A percentile compares a stretch with the other conserved stretches of the same genome.
phyloP scores from a whole-genome alignment of 2,113 vertebrate species.

The Genyomyrus donnyi region DNA sequence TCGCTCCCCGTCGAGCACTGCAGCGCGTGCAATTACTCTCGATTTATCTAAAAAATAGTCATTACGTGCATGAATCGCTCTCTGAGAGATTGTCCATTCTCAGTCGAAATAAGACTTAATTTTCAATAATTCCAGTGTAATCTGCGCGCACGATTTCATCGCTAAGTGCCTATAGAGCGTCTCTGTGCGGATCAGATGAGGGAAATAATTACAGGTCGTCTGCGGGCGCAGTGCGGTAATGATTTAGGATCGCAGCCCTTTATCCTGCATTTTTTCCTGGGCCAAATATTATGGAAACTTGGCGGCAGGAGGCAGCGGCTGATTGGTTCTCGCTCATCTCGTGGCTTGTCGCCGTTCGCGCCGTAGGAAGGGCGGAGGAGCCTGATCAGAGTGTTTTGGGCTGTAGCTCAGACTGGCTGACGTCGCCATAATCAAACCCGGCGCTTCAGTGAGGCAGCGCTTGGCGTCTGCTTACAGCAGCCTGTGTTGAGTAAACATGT shows the following conservation, averaged over 20 bases:
- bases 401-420: not conserved
- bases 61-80: conserved; percentile 21
- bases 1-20: not conserved
- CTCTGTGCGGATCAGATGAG: not conserved
- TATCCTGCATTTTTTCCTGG: not conserved
- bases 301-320: not conserved
- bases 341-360: not conserved
- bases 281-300: not conserved
- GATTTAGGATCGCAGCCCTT: not conserved
- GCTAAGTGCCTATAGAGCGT: not conserved
- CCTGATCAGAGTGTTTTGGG: not conserved
- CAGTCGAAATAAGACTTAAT: conserved; percentile 22
- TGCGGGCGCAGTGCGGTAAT: not conserved
- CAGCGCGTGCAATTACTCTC: conserved; percentile 23
- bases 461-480: not conserved
- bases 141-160: conserved; percentile 8
- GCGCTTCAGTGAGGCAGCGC: not conserved
- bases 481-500: not conserved
- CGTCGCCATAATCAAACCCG: not conserved
- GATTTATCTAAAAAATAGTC: conserved; percentile 22
- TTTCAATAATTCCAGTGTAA: conserved; percentile 20
- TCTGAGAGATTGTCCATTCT: conserved; percentile 14
- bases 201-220: conserved; percentile 12
- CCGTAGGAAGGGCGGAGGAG: not conserved
- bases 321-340: not conserved